Evolutionary conservation across 2,113 vertebrate species (phyloP), one percentile per base, ranked within the genome.

Genomic region (Muntiacus reevesi): DNA sequence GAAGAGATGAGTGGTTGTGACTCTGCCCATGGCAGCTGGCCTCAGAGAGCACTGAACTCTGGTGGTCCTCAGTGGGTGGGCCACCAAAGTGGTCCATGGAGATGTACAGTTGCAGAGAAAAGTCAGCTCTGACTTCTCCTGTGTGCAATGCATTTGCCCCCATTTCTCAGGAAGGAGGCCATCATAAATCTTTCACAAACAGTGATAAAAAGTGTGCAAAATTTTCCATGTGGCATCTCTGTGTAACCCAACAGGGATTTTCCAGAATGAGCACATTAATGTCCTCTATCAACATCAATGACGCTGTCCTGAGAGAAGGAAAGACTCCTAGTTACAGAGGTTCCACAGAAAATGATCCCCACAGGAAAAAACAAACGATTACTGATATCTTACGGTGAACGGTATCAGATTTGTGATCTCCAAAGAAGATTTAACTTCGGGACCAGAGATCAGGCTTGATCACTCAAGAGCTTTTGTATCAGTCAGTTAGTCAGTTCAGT

Each of bases 241-340:
- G 60, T 28, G 28, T 81, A 57, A 71, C 36, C 47, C 36, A 83
- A 45, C 2, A 67, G 27, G 14, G 43, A 30, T 85, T 89, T 30
- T 79, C 40, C 40, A 87, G 15, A 94, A 62, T 27, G 54, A 57
- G 23, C 16, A 88, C 2, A 7, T 67, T 76, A 59, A 92, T 78
- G 85, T 86, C 25, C 8, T 91, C 84, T 87, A 45, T 59, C 57
- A 64, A 88, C 23, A 25, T 57, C 88, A 96, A 6, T 30, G 81
- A 67, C 10, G 45, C 71, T 79, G 45, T 92, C 71, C 76, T 55
- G 78, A 96, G 62, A 87, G 55, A 96, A 93, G 59, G 36, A 87
- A 30, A 89, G 76, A 71, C 28, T 25, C n/a, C 28, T 33, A 60
- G n/a, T 89, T 82, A 88, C 27, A 85, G 45, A 85, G 50, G 55